Conservation (phyloP, 2,113 vertebrate genomes). For the Cyanoramphus novaezelandiae region DNA sequence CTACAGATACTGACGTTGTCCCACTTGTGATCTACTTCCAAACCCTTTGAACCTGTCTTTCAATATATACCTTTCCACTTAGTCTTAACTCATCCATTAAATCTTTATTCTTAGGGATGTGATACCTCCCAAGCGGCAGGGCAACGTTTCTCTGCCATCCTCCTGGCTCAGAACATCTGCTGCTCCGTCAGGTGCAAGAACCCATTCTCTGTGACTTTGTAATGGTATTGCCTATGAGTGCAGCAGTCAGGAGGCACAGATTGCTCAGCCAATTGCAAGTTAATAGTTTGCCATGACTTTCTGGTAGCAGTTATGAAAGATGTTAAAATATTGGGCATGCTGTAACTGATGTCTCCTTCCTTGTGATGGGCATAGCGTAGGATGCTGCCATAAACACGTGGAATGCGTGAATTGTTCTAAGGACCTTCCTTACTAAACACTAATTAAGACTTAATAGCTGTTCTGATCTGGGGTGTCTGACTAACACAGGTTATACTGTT, state of each 20-base stretch:
- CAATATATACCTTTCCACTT: background rate
- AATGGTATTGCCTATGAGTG: background rate
- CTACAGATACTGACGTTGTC: background rate
- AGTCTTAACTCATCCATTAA: background rate
- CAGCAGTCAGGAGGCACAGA: background rate
- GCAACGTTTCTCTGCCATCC: background rate
- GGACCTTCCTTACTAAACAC: background rate
- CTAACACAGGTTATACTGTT: background rate
- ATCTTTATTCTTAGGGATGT: background rate
- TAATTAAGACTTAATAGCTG: background rate
- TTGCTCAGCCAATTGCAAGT: background rate
- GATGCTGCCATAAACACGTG: background rate
- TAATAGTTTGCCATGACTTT: background rate
- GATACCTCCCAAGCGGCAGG: background rate
- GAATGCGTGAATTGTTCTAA: background rate
- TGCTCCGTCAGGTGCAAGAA: background rate
- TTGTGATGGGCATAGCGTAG: background rate
- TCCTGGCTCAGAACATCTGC: background rate
- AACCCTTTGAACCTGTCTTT: background rate
- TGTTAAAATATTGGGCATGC: background rate
- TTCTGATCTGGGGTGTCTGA: background rate
- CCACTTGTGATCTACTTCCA: background rate
- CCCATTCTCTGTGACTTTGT: background rate
- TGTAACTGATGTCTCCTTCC: rapidly evolving
- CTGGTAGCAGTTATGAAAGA: background rate